These are phyloP conservation scores for Caenorhabditis latens DNA, from an alignment of 1,140 invertebrate species.

Conservation along the genomic window DNA sequence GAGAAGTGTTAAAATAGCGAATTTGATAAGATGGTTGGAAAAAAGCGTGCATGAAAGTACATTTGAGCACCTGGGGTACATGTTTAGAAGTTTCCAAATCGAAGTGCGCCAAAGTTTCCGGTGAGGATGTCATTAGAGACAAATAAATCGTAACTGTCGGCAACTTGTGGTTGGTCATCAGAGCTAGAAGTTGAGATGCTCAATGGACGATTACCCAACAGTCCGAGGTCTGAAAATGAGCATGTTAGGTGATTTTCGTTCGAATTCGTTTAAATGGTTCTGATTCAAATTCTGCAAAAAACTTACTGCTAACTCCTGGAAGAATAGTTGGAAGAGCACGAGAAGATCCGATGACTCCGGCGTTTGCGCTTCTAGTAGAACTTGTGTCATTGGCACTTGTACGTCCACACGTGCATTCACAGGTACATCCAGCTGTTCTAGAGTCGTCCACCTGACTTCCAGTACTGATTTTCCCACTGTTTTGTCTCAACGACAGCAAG, in stretches of 20 bases:
- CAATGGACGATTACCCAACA: neutral
- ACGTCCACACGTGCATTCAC: constrained; percentile 3
- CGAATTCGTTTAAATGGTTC: no score
- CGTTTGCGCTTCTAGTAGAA: no score
- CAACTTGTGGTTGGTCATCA: neutral
- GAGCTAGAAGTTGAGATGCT: constrained; percentile 20
- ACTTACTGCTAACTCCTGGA: constrained; percentile 24
- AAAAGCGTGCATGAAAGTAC: no score
- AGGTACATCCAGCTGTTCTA: neutral
- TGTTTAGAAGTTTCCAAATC: neutral
- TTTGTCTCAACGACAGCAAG: neutral
- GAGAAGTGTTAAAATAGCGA: no score
- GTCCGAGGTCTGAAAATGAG: neutral
- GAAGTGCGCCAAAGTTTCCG: neutral
- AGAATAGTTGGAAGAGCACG: neutral
- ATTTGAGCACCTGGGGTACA: no score
- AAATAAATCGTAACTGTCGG: constrained; percentile 1
- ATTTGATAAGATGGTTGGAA: no score
- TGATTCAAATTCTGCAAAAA: neutral
- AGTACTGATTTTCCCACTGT: neutral
- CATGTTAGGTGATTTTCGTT: neutral
- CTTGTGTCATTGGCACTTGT: no score
- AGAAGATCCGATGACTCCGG: neutral
- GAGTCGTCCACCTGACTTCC: neutral
- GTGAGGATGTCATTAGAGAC: neutral